phyloP scores from a whole-genome alignment of 1,140 invertebrate genomes.

The Delia radicum region DNA sequence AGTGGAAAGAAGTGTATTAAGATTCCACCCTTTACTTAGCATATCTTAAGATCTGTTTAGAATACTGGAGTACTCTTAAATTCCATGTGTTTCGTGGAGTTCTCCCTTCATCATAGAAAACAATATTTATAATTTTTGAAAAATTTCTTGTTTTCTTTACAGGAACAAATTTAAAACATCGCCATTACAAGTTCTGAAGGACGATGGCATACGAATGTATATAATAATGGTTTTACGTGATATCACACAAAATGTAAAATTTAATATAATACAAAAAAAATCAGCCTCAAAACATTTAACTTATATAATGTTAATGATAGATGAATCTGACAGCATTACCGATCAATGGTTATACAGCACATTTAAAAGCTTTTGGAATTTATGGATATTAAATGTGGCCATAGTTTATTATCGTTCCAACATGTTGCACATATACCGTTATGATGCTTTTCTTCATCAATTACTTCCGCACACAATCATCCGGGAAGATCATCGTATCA shows the following conservation, averaged over 20 bases:
- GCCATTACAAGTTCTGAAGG: slow-evolving; percentile 38
- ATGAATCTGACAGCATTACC: slow-evolving; percentile 33
- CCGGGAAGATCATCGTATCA: background rate
- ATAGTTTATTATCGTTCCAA: slow-evolving; percentile 38
- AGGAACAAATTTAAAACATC: slow-evolving; percentile 36
- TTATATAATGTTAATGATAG: slow-evolving; percentile 41
- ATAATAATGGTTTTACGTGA: slow-evolving; percentile 48
- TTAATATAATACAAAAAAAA: slow-evolving; percentile 43
- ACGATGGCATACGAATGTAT: slow-evolving; percentile 49
- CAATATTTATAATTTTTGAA: too few species aligned
- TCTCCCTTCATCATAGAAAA: too few species aligned
- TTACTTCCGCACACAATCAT: slow-evolving; percentile 36
- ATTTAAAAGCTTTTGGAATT: slow-evolving; percentile 47
- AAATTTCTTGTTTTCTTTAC: background rate
- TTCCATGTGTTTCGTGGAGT: too few species aligned
- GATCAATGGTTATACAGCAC: slow-evolving; percentile 41
- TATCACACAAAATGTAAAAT: slow-evolving; percentile 37
- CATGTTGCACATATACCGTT: slow-evolving; percentile 41
- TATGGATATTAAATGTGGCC: slow-evolving; percentile 48
- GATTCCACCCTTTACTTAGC: too few species aligned
- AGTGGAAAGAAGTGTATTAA: too few species aligned
- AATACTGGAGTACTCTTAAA: too few species aligned
- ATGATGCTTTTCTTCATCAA: slow-evolving; percentile 41
- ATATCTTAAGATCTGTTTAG: too few species aligned
- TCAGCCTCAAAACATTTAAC: slow-evolving; percentile 46